phyloP scores from a whole-genome alignment of 1,140 invertebrate species.

The Acromyrmex charruanus region DNA sequence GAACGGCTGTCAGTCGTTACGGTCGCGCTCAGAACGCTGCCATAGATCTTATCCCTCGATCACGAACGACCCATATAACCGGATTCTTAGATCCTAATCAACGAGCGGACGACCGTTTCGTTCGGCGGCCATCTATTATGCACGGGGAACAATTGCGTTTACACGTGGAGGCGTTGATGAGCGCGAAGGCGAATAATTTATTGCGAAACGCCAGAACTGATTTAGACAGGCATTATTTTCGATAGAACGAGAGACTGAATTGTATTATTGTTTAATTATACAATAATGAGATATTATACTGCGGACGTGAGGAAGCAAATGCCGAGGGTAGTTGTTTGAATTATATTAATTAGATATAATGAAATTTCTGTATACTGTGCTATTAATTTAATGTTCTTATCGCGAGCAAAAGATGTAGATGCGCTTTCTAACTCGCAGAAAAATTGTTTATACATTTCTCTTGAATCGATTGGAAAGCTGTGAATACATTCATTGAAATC shows the following conservation, averaged over 20 bases:
- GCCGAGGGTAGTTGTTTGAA: neutral
- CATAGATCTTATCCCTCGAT: slow-evolving; percentile 73
- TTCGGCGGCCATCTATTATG: slow-evolving; percentile 57
- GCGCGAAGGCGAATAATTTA: slow-evolving; percentile 51
- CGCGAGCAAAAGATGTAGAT: neutral
- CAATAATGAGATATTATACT: neutral
- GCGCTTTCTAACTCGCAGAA: slow-evolving; percentile 24
- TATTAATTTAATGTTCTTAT: slow-evolving; percentile 20
- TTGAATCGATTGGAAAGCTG: slow-evolving; percentile 37
- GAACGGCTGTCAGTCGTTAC: slow-evolving; percentile 65
- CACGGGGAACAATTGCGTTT: slow-evolving; percentile 63
- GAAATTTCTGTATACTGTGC: neutral
- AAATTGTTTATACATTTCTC: slow-evolving; percentile 30
- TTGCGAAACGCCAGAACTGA: slow-evolving; percentile 43
- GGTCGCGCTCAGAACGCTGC: slow-evolving; percentile 31
- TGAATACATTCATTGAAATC: slow-evolving; percentile 15
- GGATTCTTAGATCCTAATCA: slow-evolving; percentile 71
- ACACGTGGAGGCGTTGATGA: slow-evolving; percentile 62
- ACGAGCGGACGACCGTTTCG: slow-evolving; percentile 41
- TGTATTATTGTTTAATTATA: slow-evolving; percentile 41
- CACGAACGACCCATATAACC: slow-evolving; percentile 71
- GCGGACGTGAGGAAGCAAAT: slow-evolving; percentile 20
- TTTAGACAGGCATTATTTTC: slow-evolving; percentile 26
- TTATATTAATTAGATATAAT: slow-evolving; percentile 37
- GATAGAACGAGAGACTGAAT: slow-evolving; percentile 30